Percentiles rank a stretch among this genome's conserved stretches.
Evolutionary conservation across 2,113 vertebrate species (phyloP).

Genomic region (Glaucomys volans): DNA sequence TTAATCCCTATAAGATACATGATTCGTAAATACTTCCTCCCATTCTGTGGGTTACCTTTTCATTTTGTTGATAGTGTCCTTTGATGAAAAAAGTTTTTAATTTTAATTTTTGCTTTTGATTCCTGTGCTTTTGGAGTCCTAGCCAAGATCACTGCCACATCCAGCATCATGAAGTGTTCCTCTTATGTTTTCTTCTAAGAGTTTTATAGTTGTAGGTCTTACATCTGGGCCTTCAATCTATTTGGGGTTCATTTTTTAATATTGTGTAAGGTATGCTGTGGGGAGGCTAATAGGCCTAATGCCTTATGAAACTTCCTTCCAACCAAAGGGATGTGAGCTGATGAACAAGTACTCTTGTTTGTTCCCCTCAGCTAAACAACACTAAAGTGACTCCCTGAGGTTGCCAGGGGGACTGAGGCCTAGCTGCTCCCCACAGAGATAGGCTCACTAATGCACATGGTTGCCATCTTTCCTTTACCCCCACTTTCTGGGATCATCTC

Average conservation of each 20-base stretch:
- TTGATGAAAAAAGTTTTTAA: background rate
- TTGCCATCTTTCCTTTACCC: background rate
- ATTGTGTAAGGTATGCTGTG: rapidly evolving
- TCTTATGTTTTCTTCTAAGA: background rate
- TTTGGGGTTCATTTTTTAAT: background rate
- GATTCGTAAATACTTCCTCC: background rate
- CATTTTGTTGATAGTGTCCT: background rate
- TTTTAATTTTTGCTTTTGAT: slow-evolving; percentile 25
- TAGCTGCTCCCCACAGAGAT: background rate
- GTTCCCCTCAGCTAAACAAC: background rate
- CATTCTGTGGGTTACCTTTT: background rate
- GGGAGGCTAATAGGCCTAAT: background rate
- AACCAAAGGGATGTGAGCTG: background rate
- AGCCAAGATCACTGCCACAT: background rate
- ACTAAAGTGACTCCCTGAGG: background rate
- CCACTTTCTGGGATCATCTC: background rate
- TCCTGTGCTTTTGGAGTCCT: background rate
- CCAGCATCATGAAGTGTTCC: background rate
- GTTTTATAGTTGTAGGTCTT: background rate
- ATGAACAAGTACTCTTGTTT: background rate
- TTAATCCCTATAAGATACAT: background rate
- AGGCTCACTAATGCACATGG: background rate
- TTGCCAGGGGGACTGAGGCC: background rate
- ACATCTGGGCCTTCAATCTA: background rate
- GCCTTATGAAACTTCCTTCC: background rate